Evolutionary conservation across 2,888 invertebrate genomes (phyloP).

Genomic region (Caenorhabditis doughertyi): DNA sequence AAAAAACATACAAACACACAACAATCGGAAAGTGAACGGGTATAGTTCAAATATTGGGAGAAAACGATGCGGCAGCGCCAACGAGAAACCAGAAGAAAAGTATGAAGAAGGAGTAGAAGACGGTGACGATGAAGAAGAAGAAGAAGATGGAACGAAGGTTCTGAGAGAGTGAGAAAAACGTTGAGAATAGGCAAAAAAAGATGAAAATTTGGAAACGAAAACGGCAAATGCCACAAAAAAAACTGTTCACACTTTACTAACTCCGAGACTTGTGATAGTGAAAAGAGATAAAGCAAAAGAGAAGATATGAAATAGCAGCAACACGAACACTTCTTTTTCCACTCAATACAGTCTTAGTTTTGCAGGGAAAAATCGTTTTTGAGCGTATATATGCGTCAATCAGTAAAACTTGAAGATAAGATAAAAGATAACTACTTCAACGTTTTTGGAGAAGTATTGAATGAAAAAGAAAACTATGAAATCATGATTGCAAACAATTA

Average conservation of each 20-base stretch:
- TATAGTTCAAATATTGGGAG: slow-evolving; percentile 66
- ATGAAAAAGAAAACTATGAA: neutral
- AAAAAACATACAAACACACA: slow-evolving; percentile 56
- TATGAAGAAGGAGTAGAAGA: neutral
- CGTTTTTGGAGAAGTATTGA: neutral
- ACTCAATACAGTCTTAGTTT: slow-evolving; percentile 33
- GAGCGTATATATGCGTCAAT: slow-evolving; percentile 59
- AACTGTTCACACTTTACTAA: slow-evolving; percentile 55
- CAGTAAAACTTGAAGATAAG: slow-evolving; percentile 51
- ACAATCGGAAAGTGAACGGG: slow-evolving; percentile 64
- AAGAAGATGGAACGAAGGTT: neutral
- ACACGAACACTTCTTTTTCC: slow-evolving; percentile 38
- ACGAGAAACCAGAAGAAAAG: neutral
- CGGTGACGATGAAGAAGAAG: neutral
- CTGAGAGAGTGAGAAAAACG: neutral
- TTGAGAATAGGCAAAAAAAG: neutral
- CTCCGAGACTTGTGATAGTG: slow-evolving; percentile 35
- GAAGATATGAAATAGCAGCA: slow-evolving; percentile 27
- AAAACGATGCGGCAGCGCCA: slow-evolving; percentile 22
- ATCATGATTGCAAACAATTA: neutral
- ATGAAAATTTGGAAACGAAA: neutral
- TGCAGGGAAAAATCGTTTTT: slow-evolving; percentile 44
- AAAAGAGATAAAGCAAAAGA: slow-evolving; percentile 43
- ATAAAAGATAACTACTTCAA: slow-evolving; percentile 30
- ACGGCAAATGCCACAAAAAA: slow-evolving; percentile 23